Conservation (phyloP, 2,888 invertebrate species). For the Sinelater perroti region DNA sequence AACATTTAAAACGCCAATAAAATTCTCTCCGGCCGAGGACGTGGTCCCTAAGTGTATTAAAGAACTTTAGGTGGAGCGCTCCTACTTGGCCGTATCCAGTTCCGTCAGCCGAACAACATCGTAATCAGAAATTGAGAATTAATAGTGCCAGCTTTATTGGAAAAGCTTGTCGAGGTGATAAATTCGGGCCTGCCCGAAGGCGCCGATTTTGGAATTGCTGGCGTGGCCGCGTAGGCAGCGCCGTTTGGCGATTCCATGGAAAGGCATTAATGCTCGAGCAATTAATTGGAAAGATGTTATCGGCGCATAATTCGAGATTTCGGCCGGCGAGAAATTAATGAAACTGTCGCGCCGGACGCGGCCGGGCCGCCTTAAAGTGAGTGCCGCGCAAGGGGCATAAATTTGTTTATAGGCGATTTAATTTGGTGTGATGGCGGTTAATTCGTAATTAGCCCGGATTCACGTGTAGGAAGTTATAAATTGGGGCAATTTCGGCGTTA, state of each 20-base stretch:
- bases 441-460: too few relatives aligned
- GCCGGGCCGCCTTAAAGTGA: conserved; percentile 4
- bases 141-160: too few relatives aligned
- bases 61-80: not conserved
- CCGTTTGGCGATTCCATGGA: conserved; percentile 2
- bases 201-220: not conserved
- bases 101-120: not conserved
- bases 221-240: not conserved
- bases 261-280: conserved; percentile 1
- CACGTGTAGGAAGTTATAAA: too few relatives aligned
- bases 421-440: conserved; percentile 1
- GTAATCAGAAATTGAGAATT: not conserved
- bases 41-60: too few relatives aligned
- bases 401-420: conserved; percentile 15
- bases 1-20: too few relatives aligned
- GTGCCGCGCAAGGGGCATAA: conserved; percentile 1
- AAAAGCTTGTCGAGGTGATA: too few relatives aligned
- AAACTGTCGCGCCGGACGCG: not conserved
- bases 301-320: conserved; percentile 8
- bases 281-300: conserved; percentile 14
- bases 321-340: conserved; percentile 10
- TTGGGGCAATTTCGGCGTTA: too few relatives aligned
- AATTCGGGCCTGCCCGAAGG: conserved; percentile 3
- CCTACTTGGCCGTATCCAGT: not conserved
- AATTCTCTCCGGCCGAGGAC: too few relatives aligned